phyloP scores from a whole-genome alignment of 2,797 vertebrate species.

The Eupleurogrammus muticus region DNA sequence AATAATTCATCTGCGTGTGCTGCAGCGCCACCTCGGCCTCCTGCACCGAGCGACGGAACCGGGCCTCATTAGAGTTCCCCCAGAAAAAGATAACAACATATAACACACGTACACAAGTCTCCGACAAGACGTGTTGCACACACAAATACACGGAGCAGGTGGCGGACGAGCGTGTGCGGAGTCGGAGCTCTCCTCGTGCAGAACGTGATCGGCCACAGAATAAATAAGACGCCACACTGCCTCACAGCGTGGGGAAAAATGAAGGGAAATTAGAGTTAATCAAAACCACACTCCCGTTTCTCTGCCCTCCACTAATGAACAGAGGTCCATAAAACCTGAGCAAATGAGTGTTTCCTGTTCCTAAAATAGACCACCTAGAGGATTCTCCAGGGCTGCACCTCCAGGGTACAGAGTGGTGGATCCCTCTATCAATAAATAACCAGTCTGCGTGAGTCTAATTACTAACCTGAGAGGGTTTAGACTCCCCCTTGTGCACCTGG shows the following conservation, averaged over 20 bases:
- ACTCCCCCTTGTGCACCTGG: conserved; percentile 65
- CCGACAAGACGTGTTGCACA: too few relatives aligned
- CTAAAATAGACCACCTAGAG: conserved; percentile 62
- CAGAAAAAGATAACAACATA: conserved; percentile 50
- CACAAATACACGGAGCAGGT: conserved; percentile 55
- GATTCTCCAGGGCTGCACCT: conserved; percentile 40
- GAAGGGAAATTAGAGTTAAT: conserved; percentile 10
- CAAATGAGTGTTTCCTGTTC: conserved; percentile 44
- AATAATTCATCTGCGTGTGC: conserved; percentile 78
- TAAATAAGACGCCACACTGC: neutral
- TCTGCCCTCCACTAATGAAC: conserved; percentile 33
- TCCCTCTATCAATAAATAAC: conserved; percentile 75
- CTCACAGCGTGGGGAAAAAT: conserved; percentile 21
- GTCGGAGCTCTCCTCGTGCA: conserved; percentile 13
- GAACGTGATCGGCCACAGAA: conserved; percentile 19
- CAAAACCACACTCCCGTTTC: conserved; percentile 32
- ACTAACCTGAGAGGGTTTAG: conserved; percentile 71
- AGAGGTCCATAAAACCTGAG: conserved; percentile 37
- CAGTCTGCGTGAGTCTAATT: conserved; percentile 70
- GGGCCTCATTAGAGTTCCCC: conserved; percentile 73
- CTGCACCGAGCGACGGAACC: conserved; percentile 66
- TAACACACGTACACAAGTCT: conserved; percentile 21
- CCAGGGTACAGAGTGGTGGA: conserved; percentile 41
- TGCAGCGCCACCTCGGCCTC: conserved; percentile 73
- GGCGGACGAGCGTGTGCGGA: conserved; percentile 30